phyloP scores from a whole-genome alignment of 1,140 invertebrate species.

The Sogatella furcifera region DNA sequence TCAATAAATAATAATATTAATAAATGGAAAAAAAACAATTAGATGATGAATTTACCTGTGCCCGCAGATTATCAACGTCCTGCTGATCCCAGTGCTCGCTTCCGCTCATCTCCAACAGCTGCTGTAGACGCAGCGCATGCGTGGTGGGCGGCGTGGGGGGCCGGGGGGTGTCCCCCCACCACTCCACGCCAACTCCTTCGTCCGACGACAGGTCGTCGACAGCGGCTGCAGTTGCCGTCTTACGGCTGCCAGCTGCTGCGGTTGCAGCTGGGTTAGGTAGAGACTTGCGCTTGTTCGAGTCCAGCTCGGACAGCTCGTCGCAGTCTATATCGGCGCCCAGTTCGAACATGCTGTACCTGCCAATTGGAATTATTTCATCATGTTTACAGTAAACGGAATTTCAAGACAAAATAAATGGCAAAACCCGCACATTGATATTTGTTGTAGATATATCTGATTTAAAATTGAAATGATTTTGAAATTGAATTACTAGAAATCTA shows the following conservation, averaged over 20 bases:
- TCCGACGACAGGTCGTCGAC: slow-evolving; percentile 9
- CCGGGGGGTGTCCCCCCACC: slow-evolving; percentile 24
- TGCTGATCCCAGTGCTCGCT: slow-evolving; percentile 24
- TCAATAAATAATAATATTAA: too few species aligned
- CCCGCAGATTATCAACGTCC: slow-evolving; percentile 25
- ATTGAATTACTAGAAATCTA: too few species aligned
- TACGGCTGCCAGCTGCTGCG: background rate
- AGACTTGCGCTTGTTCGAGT: slow-evolving; percentile 22
- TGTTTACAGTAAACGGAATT: too few species aligned
- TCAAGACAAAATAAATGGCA: too few species aligned
- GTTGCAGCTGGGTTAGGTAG: slow-evolving; percentile 3
- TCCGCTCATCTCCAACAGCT: slow-evolving; percentile 59
- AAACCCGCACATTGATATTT: too few species aligned
- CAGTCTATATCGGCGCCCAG: slow-evolving; percentile 33
- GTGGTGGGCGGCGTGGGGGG: slow-evolving; percentile 37
- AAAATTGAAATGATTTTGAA: too few species aligned
- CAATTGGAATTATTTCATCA: too few species aligned
- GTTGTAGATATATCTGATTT: too few species aligned
- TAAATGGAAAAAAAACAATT: too few species aligned
- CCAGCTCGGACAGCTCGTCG: slow-evolving; percentile 41
- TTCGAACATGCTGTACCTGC: slow-evolving; percentile 67
- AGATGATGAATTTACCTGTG: slow-evolving; percentile 20
- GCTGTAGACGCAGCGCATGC: slow-evolving; percentile 51
- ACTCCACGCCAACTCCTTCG: slow-evolving; percentile 31
- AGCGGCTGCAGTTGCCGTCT: background rate